Conservation (phyloP, 2,113 vertebrate species). For the Mugil cephalus region DNA sequence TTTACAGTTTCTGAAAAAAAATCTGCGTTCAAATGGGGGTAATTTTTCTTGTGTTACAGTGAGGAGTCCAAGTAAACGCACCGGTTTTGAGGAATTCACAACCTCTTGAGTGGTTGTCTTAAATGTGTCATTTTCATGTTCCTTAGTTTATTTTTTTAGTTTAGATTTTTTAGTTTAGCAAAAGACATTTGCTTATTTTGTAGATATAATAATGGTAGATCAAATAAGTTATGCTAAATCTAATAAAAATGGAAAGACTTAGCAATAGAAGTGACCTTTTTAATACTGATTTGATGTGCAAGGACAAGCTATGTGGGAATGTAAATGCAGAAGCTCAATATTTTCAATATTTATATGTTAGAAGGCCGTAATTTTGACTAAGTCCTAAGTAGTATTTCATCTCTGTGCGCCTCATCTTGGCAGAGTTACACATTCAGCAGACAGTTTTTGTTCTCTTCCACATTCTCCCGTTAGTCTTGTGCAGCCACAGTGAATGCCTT, state of each 20-base stretch:
- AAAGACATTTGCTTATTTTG: no score
- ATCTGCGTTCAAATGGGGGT: no score
- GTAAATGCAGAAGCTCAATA: neutral
- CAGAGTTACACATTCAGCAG: neutral
- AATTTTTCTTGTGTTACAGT: no score
- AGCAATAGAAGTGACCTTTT: neutral
- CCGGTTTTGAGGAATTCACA: no score
- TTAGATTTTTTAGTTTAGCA: no score
- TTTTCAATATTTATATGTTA: constrained; percentile 8
- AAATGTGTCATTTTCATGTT: no score
- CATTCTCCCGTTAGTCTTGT: constrained; percentile 39
- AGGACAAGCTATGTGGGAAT: neutral
- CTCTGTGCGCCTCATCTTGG: neutral
- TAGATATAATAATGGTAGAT: no score
- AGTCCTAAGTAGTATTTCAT: constrained; percentile 5
- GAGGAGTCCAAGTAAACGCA: no score
- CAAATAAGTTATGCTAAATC: constrained; percentile 36
- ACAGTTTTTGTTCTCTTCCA: constrained; percentile 12
- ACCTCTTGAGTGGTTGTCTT: no score
- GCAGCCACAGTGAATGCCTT: constrained; percentile 29
- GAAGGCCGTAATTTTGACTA: neutral
- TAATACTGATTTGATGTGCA: constrained; percentile 5
- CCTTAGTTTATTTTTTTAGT: no score
- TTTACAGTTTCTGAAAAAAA: no score
- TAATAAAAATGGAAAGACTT: constrained; percentile 11